Evolutionary conservation across 1,140 invertebrate species (phyloP), one percentile per base, ranked within the genome.

Genomic region (Pseudomyrmex dendroicus): DNA sequence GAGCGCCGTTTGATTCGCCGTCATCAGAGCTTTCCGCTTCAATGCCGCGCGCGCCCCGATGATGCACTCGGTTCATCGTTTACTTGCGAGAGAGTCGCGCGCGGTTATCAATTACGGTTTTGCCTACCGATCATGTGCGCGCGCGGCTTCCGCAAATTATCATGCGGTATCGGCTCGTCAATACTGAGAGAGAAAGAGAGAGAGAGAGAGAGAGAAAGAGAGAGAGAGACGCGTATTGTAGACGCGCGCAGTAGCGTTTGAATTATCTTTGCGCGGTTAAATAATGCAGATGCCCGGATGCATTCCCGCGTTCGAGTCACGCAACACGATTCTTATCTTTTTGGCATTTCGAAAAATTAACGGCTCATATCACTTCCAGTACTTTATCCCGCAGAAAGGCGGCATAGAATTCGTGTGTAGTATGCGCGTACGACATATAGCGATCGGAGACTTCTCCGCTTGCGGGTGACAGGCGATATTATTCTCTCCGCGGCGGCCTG

Each of bases 1-100:
- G n/a, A 82, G 84, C 82, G 67, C 84, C 76, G 66, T 86, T 66
- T 83, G 66, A 83, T 85, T 86, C 89, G 86, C 83, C 77, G 84
- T 91, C 89, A 88, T 90, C 76, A 87, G 90, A 80, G 87, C 86
- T 90, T 59, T 54, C 76, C 66, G 66, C 44, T 80, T 84, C 87
- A 90, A 89, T 89, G 74, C 63, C 80, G 80, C 50, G 82, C 80
- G 80, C 50, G 82, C 83, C 54, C 74, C 82, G 76, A 80, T 80
- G 66, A 80, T 80, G 76, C 76, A 80, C 76, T 80, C 66, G 66
- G 76, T 72, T 72, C 76, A 80, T 80, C 76, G 76, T 80, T 80
- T 80, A 80, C 76, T 80, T 80, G 76, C 54, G 66, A 80, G 76
- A 70, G 35, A 35, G 35, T 35, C 35, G 35, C 66, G 76, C 76